Conservation (phyloP, 2,888 invertebrate species). For the Cephus nigrinus region DNA sequence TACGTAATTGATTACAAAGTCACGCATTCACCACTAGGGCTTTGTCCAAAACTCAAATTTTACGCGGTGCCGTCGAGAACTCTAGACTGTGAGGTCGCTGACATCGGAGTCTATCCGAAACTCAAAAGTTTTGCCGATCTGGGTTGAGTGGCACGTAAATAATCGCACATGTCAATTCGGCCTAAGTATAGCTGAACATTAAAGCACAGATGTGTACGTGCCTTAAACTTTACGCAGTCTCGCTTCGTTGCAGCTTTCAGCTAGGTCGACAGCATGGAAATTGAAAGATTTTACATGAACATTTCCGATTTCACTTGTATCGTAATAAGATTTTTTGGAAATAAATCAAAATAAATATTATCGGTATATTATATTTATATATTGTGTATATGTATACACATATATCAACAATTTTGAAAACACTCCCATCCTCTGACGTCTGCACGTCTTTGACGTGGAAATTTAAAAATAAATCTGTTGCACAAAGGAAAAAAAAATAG, state of each 20-base stretch:
- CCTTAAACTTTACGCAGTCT: not conserved
- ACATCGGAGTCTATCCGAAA: constrained; percentile 4
- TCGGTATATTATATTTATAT: no score
- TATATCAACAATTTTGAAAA: not conserved
- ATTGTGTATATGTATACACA: no score
- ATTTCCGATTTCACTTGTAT: not conserved
- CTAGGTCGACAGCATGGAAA: not conserved
- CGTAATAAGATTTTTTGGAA: not conserved
- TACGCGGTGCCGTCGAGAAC: not conserved
- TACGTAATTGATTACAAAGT: not conserved
- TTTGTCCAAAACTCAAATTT: not conserved
- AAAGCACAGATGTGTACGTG: constrained; percentile 20
- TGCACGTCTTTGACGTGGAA: not conserved
- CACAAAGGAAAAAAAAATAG: not conserved
- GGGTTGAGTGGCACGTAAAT: constrained; percentile 36
- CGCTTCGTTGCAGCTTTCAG: not conserved
- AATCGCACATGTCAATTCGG: constrained; percentile 41
- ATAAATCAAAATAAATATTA: not conserved
- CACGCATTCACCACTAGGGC: not conserved
- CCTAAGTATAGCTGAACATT: constrained; percentile 35
- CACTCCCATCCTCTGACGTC: not conserved
- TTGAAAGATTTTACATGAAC: not conserved
- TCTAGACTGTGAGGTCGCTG: not conserved
- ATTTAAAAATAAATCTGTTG: not conserved
- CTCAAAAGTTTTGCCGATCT: constrained; percentile 21